A percentile compares a stretch with the other conserved stretches of the same genome.
Evolutionary conservation across 1,140 invertebrate genomes (phyloP).

Genomic region (Ganaspis sp.): DNA sequence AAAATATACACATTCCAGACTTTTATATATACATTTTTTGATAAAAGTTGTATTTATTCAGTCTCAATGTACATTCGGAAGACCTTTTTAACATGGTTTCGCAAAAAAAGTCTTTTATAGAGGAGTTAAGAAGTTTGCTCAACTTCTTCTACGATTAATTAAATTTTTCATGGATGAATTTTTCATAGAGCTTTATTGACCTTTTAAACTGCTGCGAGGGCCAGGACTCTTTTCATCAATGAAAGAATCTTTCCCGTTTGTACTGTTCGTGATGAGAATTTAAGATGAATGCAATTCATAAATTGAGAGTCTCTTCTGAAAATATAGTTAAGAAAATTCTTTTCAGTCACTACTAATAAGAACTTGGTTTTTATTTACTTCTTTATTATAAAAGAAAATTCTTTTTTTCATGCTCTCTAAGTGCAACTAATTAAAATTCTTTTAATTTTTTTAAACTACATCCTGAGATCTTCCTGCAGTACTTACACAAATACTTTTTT

Average conservation of each 20-base stretch:
- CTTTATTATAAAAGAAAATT: no score
- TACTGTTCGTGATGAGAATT: not conserved
- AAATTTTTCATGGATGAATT: slow-evolving; percentile 29
- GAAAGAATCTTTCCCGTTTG: not conserved
- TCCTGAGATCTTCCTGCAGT: no score
- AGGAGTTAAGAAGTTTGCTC: slow-evolving; percentile 1
- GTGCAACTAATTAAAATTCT: no score
- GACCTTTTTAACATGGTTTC: not conserved
- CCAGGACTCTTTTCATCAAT: not conserved
- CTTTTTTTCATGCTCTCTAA: no score
- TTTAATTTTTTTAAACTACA: no score
- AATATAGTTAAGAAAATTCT: not conserved
- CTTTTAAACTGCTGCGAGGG: not conserved
- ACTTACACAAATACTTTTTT: no score
- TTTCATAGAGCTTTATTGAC: slow-evolving; percentile 16
- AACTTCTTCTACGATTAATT: slow-evolving; percentile 8
- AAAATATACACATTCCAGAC: not conserved
- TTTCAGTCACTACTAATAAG: not conserved
- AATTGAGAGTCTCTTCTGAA: not conserved
- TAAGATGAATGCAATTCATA: not conserved
- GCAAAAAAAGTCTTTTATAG: not conserved
- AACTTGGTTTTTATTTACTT: not conserved
- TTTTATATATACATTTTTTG: not conserved
- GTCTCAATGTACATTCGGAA: not conserved
- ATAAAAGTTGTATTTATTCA: not conserved